Conservation (phyloP, 2,888 invertebrate genomes). For the Tribolium freemani region DNA sequence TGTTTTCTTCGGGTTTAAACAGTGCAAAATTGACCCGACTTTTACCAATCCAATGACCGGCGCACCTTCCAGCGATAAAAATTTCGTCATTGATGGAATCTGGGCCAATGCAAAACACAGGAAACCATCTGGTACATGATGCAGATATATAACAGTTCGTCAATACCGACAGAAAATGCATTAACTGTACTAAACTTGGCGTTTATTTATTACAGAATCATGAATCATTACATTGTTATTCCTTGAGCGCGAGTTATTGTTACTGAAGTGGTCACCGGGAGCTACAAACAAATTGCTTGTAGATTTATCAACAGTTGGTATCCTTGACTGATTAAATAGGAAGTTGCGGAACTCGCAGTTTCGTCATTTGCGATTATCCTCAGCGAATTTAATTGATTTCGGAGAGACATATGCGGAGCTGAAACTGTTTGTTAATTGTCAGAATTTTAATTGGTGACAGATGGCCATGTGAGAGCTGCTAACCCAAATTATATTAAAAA, state of each 20-base stretch:
- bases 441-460: conserved; percentile 15
- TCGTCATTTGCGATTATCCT: conserved; percentile 16
- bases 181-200: not conserved
- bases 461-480: not conserved
- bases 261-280: conserved; percentile 18
- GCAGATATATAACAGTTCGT: not conserved
- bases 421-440: not conserved
- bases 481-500: not conserved
- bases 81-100: not conserved
- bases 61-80: not conserved
- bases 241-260: not conserved
- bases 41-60: not conserved
- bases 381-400: conserved; percentile 20
- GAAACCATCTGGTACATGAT: not conserved
- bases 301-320: conserved; percentile 20
- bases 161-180: not conserved
- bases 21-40: not conserved
- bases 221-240: conserved; percentile 26
- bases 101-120: not conserved
- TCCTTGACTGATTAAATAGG: conserved; percentile 27
- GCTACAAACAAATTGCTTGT: conserved; percentile 7
- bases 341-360: conserved; percentile 23
- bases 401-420: conserved; percentile 1
- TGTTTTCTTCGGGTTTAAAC: not conserved
- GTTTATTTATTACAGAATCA: not conserved